Evolutionary conservation across 1,140 invertebrate species (phyloP).

Genomic region (Drosophila ogumai): DNA sequence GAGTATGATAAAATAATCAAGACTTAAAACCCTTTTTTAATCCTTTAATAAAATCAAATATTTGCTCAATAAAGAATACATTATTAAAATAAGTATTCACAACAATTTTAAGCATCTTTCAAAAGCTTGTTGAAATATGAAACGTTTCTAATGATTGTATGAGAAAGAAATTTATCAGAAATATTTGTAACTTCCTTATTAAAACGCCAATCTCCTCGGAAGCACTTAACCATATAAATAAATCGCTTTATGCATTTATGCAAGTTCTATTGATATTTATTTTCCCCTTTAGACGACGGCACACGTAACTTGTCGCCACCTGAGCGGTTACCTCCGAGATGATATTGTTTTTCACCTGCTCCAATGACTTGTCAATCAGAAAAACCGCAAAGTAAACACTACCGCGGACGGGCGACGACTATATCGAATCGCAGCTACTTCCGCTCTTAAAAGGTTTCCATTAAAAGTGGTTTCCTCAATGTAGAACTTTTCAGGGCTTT

Average conservation of each 20-base stretch:
- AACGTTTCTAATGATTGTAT: no score
- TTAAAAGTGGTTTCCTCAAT: slow-evolving; percentile 10
- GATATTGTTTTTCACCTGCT: slow-evolving; percentile 62
- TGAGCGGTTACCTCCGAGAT: slow-evolving; percentile 5
- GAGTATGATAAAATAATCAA: no score
- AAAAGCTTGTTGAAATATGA: no score
- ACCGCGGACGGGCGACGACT: slow-evolving; percentile 1
- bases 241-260: background rate
- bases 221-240: background rate
- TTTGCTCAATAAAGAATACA: no score
- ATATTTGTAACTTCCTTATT: no score
- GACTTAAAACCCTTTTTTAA: no score
- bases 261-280: slow-evolving; percentile 1
- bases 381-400: slow-evolving; percentile 55
- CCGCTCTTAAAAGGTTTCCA: slow-evolving; percentile 57
- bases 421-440: slow-evolving; percentile 50
- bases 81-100: no score
- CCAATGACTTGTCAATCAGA: slow-evolving; percentile 50
- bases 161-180: no score
- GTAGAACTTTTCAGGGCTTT: background rate
- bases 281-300: background rate
- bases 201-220: background rate
- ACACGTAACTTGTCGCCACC: background rate
- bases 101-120: no score
- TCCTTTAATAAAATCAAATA: no score